Conservation (phyloP, 2,113 vertebrate species). For the Laticauda laticaudata region DNA sequence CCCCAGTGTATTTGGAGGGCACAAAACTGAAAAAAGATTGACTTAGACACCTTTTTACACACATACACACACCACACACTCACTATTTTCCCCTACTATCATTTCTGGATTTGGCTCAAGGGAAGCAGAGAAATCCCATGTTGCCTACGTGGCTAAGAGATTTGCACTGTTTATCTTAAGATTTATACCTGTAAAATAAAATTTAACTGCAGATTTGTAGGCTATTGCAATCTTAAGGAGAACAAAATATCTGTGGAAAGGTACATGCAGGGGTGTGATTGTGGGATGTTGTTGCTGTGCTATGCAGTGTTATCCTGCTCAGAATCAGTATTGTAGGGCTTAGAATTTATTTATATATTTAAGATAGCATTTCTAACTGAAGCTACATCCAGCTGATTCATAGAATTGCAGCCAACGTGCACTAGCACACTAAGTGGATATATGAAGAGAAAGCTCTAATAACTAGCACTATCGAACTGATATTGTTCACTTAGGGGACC, state of each 20-base stretch:
- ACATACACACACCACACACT: too few relatives aligned
- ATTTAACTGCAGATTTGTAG: not conserved
- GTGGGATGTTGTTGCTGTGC: rapidly evolving
- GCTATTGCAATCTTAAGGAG: not conserved
- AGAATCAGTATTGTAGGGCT: rapidly evolving
- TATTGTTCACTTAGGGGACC: slow-evolving; percentile 39
- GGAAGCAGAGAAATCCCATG: not conserved
- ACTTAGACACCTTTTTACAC: not conserved
- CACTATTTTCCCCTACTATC: not conserved
- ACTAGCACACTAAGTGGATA: rapidly evolving
- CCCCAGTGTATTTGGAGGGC: not conserved
- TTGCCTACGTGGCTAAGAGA: not conserved
- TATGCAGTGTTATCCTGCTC: not conserved
- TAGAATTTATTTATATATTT: slow-evolving; percentile 23
- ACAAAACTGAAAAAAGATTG: not conserved
- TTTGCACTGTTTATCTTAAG: not conserved
- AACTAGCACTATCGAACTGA: not conserved
- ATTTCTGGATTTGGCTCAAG: not conserved
- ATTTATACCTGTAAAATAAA: not conserved
- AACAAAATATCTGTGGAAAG: not conserved
- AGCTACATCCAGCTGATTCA: not conserved
- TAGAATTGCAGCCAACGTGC: not conserved
- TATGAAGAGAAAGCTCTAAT: not conserved
- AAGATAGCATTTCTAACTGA: slow-evolving; percentile 26
- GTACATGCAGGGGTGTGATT: rapidly evolving